These are phyloP conservation scores for Hafferia zeledoni DNA, from an alignment of 2,797 vertebrate species.

Conservation along the genomic window DNA sequence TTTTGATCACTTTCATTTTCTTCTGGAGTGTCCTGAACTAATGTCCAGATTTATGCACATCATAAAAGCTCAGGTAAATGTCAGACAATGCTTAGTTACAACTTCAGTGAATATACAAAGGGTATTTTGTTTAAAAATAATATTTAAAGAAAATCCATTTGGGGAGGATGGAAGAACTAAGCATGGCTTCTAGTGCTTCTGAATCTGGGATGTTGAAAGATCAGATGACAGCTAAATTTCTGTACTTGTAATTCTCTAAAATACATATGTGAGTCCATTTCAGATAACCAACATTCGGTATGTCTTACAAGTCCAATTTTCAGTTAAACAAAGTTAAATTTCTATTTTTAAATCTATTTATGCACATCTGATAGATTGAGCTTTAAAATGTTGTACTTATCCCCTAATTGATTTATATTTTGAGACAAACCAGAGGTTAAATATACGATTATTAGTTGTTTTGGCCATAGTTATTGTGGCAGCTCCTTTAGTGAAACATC, in stretches of 20 bases:
- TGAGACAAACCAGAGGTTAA: background rate
- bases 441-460: background rate
- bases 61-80: conserved; percentile 95
- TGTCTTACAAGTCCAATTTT: background rate
- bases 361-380: background rate
- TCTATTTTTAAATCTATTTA: background rate
- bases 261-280: background rate
- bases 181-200: background rate
- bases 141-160: background rate
- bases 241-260: background rate
- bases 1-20: conserved; percentile 98
- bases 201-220: background rate
- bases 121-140: background rate
- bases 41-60: conserved; percentile 99
- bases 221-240: background rate
- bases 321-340: background rate
- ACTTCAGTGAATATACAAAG: background rate
- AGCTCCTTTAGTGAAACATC: background rate
- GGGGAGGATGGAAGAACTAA: background rate
- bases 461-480: background rate
- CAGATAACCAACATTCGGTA: background rate
- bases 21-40: conserved; percentile 96
- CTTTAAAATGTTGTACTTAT: background rate
- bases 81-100: background rate
- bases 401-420: background rate